phyloP scores from a whole-genome alignment of 2,113 vertebrate genomes.

The Panthera tigris region DNA sequence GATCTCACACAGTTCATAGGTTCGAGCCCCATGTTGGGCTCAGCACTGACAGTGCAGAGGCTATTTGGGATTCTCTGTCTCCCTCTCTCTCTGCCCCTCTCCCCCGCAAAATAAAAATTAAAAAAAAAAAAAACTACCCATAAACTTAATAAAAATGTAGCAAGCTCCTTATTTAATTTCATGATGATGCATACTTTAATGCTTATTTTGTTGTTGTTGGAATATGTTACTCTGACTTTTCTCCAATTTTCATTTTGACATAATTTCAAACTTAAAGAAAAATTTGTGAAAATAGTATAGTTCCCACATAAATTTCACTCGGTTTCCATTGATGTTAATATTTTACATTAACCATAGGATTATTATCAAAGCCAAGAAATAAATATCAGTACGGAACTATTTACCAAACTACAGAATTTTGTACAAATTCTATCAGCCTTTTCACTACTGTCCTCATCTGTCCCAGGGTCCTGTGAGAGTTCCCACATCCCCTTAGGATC shows the following conservation, averaged over 20 bases:
- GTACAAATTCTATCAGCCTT: background rate
- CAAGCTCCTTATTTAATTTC: background rate
- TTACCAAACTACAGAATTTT: background rate
- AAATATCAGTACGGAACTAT: background rate
- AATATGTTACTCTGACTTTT: background rate
- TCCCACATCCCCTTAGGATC: background rate
- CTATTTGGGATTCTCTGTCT: too few species aligned
- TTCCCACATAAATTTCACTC: background rate
- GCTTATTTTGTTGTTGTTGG: background rate
- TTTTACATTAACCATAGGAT: background rate
- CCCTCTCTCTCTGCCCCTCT: too few species aligned
- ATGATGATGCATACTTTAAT: background rate
- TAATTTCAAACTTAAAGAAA: constrained; percentile 17
- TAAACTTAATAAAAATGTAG: background rate
- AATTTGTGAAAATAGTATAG: background rate
- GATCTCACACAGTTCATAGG: too few species aligned
- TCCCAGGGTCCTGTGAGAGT: background rate
- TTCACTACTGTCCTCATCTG: background rate
- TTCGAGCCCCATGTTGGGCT: too few species aligned
- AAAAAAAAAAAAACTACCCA: background rate
- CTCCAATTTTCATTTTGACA: background rate
- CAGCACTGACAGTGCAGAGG: too few species aligned
- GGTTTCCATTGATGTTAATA: background rate
- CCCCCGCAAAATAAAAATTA: too few species aligned
- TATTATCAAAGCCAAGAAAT: constrained; percentile 11